These are phyloP conservation scores for Calidris pugnax DNA, from an alignment of 2,113 vertebrate species.

Conservation along the genomic window DNA sequence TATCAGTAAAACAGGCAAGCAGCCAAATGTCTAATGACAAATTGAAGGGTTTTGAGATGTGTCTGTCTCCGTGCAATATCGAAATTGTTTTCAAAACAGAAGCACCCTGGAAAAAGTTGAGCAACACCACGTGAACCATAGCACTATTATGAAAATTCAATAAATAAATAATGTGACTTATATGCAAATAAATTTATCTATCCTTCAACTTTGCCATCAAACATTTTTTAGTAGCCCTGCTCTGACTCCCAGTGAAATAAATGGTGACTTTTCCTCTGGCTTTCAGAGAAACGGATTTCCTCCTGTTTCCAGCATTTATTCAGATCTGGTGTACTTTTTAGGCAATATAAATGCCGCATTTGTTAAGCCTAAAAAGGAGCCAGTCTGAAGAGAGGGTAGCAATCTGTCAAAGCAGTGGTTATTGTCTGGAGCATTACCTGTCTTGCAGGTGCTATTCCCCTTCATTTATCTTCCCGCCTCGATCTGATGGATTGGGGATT, in stretches of 20 bases:
- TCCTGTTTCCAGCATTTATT: neutral
- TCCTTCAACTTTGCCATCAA: slow-evolving; percentile 59
- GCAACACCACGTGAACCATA: slow-evolving; percentile 59
- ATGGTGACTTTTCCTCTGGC: neutral
- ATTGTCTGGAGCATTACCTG: slow-evolving; percentile 75
- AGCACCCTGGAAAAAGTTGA: slow-evolving; percentile 70
- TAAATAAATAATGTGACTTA: slow-evolving; percentile 75
- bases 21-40: slow-evolving; percentile 80
- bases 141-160: slow-evolving; percentile 72
- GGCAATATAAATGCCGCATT: neutral
- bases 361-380: slow-evolving; percentile 44
- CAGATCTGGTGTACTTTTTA: slow-evolving; percentile 14
- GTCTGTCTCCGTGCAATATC: slow-evolving; percentile 71
- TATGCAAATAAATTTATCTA: slow-evolving; percentile 64
- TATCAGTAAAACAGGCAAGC: slow-evolving; percentile 77
- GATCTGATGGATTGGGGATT: slow-evolving; percentile 77
- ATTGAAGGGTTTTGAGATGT: slow-evolving; percentile 78
- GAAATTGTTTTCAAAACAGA: slow-evolving; percentile 79
- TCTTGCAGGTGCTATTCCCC: slow-evolving; percentile 79
- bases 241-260: slow-evolving; percentile 21
- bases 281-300: neutral
- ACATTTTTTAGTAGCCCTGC: neutral
- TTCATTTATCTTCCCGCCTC: slow-evolving; percentile 76
- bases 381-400: neutral
- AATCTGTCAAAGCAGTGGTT: slow-evolving; percentile 68